Evolutionary conservation across 2,113 vertebrate genomes (phyloP), one percentile per base, ranked within the genome.

Genomic region (Pogonocichla stellata): DNA sequence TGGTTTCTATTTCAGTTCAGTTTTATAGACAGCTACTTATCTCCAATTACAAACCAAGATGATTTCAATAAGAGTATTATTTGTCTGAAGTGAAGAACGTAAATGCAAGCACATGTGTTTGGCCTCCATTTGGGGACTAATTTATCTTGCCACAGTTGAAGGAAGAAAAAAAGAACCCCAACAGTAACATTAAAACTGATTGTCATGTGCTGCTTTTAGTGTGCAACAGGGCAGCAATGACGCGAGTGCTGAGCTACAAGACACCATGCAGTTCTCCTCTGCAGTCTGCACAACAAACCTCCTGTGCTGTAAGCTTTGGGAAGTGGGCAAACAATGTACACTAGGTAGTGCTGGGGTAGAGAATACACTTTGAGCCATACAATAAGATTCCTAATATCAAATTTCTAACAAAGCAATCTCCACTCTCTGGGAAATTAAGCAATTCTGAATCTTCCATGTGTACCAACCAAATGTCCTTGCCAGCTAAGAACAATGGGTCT

Each of bases 1-100:
- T 43, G 34, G 28, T 58, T 91, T 70, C 43, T 58, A 29, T 34
- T 88, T 31, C 28, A 93, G 64, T 70, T 73, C 64, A 50, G 67
- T 57, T 91, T 95, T 78, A 69, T 2, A 61, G 57, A 83, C 66
- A 94, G 31, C 42, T 73, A 83, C 51, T 86, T 73, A 60, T 54
- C 64, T 95, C 47, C 62, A 85, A 65, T 73, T 90, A 90, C 50
- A 92, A 82, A 85, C 23, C 58, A 77, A 61, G 65, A 7, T 73
- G 70, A 84, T 89, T 91, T 91, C 72, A 92, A 33, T 69, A 90
- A 58, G 19, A 61, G 20, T 20, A 50, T 75, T 91, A 74, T 81
- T 93, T 8, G 2, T 83, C 71, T 38, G 29, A 92, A 72, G 45
- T 16, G 58, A 93, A 67, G 48, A 87, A 74, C 4, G 2, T 19